Conservation (phyloP, 2,797 vertebrate species). For the Oreochromis mossambicus region DNA sequence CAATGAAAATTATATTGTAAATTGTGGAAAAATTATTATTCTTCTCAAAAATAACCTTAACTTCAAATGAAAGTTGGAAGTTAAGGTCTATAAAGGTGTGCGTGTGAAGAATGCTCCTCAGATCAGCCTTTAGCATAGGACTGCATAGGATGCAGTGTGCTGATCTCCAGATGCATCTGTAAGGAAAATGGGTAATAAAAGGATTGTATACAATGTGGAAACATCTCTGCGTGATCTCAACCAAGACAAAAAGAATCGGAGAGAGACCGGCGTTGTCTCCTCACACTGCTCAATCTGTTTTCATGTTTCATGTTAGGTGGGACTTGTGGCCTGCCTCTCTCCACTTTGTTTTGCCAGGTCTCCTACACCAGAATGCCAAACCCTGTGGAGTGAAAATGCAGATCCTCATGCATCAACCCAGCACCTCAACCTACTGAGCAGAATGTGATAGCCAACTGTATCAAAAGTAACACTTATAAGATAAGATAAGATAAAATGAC, state of each 20-base stretch:
- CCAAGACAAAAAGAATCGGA: accelerated
- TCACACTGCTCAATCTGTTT: background rate
- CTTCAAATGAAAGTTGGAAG: background rate
- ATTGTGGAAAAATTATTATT: background rate
- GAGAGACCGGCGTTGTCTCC: background rate
- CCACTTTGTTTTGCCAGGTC: no score
- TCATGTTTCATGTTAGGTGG: background rate
- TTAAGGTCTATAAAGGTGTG: background rate
- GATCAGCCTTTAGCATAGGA: background rate
- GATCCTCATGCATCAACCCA: no score
- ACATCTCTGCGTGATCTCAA: background rate
- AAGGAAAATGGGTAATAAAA: background rate
- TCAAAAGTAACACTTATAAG: background rate
- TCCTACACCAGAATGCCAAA: no score
- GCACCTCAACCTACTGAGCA: no score
- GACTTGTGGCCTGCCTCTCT: background rate
- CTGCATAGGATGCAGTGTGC: background rate
- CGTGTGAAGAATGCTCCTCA: background rate
- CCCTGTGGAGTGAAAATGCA: no score
- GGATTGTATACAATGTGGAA: background rate
- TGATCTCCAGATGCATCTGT: background rate
- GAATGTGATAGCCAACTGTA: background rate
- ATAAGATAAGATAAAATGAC: no score
- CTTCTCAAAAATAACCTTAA: background rate
- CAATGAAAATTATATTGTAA: background rate